Conservation (phyloP, 23 tunicate species). For the Corella eumyota region DNA sequence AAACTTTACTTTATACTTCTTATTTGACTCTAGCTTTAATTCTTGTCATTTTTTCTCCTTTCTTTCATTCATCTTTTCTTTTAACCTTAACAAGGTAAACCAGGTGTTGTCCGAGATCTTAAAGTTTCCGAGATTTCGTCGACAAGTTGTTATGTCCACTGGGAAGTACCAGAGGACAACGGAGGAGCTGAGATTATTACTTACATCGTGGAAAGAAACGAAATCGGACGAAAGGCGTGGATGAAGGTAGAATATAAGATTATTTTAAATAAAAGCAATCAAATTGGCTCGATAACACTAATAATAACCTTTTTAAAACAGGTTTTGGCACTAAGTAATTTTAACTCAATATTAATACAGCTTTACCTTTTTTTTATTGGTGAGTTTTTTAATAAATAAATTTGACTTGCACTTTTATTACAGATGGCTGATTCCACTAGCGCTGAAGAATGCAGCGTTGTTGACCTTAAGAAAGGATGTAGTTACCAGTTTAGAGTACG, state of each 20-base stretch:
- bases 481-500: constrained; percentile 61
- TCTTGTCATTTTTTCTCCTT: not conserved
- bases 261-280: no score
- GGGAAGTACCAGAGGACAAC: constrained; percentile 75
- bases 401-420: not conserved
- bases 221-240: constrained; percentile 76
- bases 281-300: no score
- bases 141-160: constrained; percentile 57
- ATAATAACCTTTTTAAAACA: no score
- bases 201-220: constrained; percentile 72
- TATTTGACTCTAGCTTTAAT: constrained; percentile 2
- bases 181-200: constrained; percentile 75
- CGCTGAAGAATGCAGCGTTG: constrained; percentile 56
- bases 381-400: not conserved
- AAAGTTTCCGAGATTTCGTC: constrained; percentile 47
- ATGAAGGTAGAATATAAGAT: no score
- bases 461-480: constrained; percentile 84
- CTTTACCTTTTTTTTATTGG: no score
- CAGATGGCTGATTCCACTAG: constrained; percentile 37
- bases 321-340: no score
- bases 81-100: constrained; percentile 22
- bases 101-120: constrained; percentile 42
- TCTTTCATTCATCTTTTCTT: not conserved
- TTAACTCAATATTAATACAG: no score
- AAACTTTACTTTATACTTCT: not conserved